Base-by-base conservation (phyloP, 37 sponge, comb jelly and placozoan genomes). In the Dysidea cf. avara region DNA sequence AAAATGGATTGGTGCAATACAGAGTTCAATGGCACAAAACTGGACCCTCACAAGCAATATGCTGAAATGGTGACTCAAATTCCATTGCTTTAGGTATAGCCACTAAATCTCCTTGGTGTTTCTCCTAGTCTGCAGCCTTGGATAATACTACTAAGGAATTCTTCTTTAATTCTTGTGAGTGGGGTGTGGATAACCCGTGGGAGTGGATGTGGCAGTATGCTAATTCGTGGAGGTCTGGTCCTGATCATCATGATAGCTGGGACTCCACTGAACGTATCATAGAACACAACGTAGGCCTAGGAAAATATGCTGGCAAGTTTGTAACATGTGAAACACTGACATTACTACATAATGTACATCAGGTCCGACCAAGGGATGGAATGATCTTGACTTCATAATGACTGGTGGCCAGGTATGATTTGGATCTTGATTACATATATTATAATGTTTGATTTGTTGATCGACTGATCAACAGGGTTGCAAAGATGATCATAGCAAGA, bases 1-100 rank as follows among this genome's bases (percentile, higher is more conserved):
- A 91, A 91, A 65, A 91, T 91, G 92, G 92, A 91, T 49, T 91
- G 92, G 92, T 91, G 92, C 47, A 91, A 82, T 43, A 78, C 87
- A 20, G 74, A 86, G 2, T 46, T 86, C 61, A 85, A 90, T 81
- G 91, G 91, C 7, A 81, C 82, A 12, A 31, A 77, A 38, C 80
- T 91, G 30, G 92, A 91, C 40, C 87, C 92, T 6, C 77, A 86
- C 3, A 79, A 57, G 14, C 83, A 81, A 38, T 91, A 91, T 50
- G 53, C 82, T 21, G 62, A 86, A 58, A 91, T 91, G 91, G 90
- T 90, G 7, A 78, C 54, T 60, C 21, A 33, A 20, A 34, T 24
- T 12, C 46, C 25, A 40, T n/a, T 36, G 12, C 36, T 34, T 16
- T 56, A 29, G 11, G 6, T 56, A 16, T 52, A 1, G 3, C 51